Evolutionary conservation across 2,888 invertebrate genomes (phyloP).

Genomic region (Heterodera filipjevi): DNA sequence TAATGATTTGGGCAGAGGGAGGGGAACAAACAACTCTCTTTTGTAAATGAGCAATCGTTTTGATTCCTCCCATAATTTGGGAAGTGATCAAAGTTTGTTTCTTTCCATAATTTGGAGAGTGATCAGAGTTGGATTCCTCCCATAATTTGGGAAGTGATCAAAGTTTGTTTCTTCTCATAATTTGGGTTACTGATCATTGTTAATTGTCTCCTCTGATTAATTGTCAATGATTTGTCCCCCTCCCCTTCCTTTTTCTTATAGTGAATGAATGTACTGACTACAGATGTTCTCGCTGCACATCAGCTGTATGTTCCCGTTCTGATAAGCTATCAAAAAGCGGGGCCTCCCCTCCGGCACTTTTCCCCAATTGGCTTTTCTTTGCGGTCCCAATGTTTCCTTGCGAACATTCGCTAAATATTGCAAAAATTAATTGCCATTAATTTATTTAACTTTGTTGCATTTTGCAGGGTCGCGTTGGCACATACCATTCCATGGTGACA

Average conservation of each 20-base stretch:
- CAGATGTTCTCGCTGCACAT: constrained; percentile 88
- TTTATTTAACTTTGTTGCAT: constrained; percentile 27
- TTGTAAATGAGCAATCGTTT: not conserved
- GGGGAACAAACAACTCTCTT: not conserved
- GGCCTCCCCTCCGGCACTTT: constrained; percentile 66
- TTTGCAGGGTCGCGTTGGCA: constrained; percentile 40
- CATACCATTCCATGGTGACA: constrained; percentile 50
- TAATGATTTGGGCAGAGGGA: not conserved
- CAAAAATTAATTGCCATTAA: not conserved
- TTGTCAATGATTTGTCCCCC: too few relatives aligned
- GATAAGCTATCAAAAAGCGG: constrained; percentile 83
- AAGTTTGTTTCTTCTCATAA: too few relatives aligned
- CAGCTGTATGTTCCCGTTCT: constrained; percentile 82
- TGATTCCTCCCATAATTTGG: too few relatives aligned
- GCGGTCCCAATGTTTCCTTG: constrained; percentile 18
- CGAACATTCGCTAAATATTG: not conserved
- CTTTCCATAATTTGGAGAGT: too few relatives aligned
- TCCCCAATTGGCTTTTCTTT: constrained; percentile 33
- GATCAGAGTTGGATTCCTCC: too few relatives aligned
- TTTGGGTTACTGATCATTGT: too few relatives aligned
- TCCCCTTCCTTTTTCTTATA: too few relatives aligned
- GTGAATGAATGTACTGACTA: constrained; percentile 68
- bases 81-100: too few relatives aligned
- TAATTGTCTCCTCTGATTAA: too few relatives aligned
- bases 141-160: too few relatives aligned